These are phyloP conservation scores for Oreotrochilus melanogaster DNA, from an alignment of 2,113 vertebrate genomes.

Conservation along the genomic window DNA sequence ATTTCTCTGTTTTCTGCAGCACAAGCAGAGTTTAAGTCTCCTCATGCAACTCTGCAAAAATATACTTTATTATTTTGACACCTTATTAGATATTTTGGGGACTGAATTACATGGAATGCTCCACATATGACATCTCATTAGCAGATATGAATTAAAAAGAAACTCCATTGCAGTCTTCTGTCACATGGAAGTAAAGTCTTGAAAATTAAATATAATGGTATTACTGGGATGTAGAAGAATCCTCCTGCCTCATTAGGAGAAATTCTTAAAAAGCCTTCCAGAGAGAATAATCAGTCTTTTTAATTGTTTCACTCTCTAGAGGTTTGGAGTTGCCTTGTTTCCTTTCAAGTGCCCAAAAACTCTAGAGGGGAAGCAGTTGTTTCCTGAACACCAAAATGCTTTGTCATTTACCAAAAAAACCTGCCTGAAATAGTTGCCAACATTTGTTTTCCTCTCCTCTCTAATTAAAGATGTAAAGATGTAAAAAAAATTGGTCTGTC, in stretches of 20 bases:
- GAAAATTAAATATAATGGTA: conserved; percentile 5
- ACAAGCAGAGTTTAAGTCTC: neutral
- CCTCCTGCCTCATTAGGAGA: conserved; percentile 15
- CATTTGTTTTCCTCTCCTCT: neutral
- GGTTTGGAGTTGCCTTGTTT: conserved; percentile 42
- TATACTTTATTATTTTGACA: neutral
- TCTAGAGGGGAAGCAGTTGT: conserved; percentile 75
- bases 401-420: conserved; percentile 69
- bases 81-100: neutral
- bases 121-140: neutral
- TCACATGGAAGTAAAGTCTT: neutral
- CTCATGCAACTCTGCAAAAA: neutral
- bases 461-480: neutral
- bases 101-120: neutral
- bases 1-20: neutral
- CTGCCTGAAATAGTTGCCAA: conserved; percentile 20
- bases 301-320: conserved; percentile 68
- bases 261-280: conserved; percentile 32
- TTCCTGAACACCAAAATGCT: conserved; percentile 76
- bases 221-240: neutral
- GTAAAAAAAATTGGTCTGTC: neutral
- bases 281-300: conserved; percentile 50
- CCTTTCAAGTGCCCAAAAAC: conserved; percentile 52
- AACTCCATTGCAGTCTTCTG: neutral
- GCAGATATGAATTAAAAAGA: neutral